Percentiles rank a stretch among this genome's conserved stretches.
Conservation (phyloP, 2,888 invertebrate species). For the Aporophyla nigra region DNA sequence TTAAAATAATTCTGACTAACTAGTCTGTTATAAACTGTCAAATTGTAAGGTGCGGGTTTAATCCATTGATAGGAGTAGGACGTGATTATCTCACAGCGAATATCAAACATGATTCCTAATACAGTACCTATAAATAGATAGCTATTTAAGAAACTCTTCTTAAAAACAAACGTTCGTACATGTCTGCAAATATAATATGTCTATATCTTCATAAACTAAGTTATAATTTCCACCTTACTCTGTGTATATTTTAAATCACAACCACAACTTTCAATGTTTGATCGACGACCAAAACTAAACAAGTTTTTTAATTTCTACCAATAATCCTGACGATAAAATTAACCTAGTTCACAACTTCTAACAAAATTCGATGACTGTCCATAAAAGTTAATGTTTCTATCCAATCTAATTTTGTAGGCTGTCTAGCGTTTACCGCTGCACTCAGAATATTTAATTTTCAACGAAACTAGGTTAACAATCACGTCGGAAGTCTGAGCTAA, state of each 20-base stretch:
- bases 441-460: conserved; percentile 50
- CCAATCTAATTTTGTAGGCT: conserved; percentile 32
- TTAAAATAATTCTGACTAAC: not conserved
- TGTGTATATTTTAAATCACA: not conserved
- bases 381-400: conserved; percentile 23
- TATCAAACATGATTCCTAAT: not conserved
- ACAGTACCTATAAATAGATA: not conserved
- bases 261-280: not conserved
- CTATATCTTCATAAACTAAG: not conserved
- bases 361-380: conserved; percentile 11
- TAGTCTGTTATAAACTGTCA: not conserved
- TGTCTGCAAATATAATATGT: not conserved
- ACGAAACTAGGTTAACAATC: conserved; percentile 52
- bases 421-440: conserved; percentile 34
- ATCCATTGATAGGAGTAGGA: conserved; percentile 8
- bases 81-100: not conserved
- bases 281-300: not conserved
- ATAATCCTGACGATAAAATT: conserved; percentile 1
- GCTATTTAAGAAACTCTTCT: not conserved
- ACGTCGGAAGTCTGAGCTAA: conserved; percentile 31
- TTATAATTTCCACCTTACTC: not conserved
- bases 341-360: conserved; percentile 6
- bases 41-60: not conserved
- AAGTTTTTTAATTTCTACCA: not conserved
- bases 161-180: not conserved